Evolutionary conservation across 2,888 invertebrate species (phyloP).

Genomic region (Eupithecia insigniata): DNA sequence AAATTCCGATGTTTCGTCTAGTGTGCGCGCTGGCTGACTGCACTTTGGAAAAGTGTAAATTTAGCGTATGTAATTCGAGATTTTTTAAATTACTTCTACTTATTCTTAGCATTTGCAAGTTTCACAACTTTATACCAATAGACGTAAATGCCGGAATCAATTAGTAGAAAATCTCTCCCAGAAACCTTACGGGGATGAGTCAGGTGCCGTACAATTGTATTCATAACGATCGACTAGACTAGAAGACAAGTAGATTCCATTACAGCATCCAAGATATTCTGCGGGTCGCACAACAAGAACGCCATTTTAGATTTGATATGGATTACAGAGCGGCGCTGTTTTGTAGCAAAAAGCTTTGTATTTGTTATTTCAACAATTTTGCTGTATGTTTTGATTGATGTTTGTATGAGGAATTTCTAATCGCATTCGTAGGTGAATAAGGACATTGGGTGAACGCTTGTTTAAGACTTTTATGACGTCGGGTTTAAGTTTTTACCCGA

Average conservation of each 20-base stretch:
- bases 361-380: neutral
- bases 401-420: neutral
- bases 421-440: neutral
- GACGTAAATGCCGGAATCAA: neutral
- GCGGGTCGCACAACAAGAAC: slow-evolving; percentile 26
- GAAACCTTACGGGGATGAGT: too few relatives aligned
- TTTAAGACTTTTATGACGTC: too few relatives aligned
- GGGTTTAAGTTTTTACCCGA: too few relatives aligned
- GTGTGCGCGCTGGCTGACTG: neutral
- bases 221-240: slow-evolving; percentile 6
- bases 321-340: slow-evolving; percentile 17
- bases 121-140: too few relatives aligned
- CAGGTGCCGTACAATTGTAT: neutral
- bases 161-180: neutral
- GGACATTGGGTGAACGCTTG: too few relatives aligned
- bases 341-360: slow-evolving; percentile 17
- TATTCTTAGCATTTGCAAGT: too few relatives aligned
- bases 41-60: neutral
- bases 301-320: slow-evolving; percentile 31
- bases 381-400: neutral
- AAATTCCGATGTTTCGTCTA: neutral
- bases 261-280: slow-evolving; percentile 31
- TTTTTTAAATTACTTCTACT: too few relatives aligned
- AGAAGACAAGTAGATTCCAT: slow-evolving; percentile 22
- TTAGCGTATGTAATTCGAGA: too few relatives aligned